These are phyloP conservation scores for Salvelinus alpinus DNA, from an alignment of 2,113 vertebrate species.

Conservation along the genomic window DNA sequence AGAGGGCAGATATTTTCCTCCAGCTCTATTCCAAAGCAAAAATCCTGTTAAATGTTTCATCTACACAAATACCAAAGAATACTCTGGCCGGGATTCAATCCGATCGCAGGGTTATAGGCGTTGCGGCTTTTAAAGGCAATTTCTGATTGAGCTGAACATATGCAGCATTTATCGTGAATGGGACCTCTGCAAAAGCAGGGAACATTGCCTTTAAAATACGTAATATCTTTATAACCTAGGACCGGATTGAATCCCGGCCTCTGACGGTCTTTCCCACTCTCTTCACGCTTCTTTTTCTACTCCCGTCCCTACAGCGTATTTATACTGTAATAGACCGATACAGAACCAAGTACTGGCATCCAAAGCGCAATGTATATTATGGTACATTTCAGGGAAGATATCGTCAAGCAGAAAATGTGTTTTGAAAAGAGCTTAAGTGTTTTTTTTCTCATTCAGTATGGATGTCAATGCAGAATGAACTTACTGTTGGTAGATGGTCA, in stretches of 20 bases:
- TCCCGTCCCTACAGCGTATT: background rate
- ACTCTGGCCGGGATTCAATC: background rate
- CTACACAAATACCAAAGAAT: slow-evolving; percentile 6
- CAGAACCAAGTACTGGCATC: background rate
- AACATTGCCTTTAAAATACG: too few species aligned
- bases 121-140: too few species aligned
- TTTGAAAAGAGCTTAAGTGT: background rate
- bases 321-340: background rate
- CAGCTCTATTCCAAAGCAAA: slow-evolving; percentile 1
- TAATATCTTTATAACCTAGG: too few species aligned
- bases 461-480: slow-evolving; percentile 2
- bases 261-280: background rate
- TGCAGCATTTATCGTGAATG: too few species aligned
- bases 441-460: background rate
- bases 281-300: background rate
- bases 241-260: background rate
- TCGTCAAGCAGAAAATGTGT: background rate
- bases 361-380: slow-evolving; percentile 6
- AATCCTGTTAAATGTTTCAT: background rate
- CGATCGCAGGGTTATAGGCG: too few species aligned
- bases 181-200: too few species aligned
- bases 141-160: too few species aligned
- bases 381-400: slow-evolving; percentile 7
- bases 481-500: slow-evolving; percentile 1
- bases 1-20: background rate